Evolutionary conservation across 1,140 invertebrate genomes (phyloP), one percentile per base, ranked within the genome.

Genomic region (Babylonia areolata): DNA sequence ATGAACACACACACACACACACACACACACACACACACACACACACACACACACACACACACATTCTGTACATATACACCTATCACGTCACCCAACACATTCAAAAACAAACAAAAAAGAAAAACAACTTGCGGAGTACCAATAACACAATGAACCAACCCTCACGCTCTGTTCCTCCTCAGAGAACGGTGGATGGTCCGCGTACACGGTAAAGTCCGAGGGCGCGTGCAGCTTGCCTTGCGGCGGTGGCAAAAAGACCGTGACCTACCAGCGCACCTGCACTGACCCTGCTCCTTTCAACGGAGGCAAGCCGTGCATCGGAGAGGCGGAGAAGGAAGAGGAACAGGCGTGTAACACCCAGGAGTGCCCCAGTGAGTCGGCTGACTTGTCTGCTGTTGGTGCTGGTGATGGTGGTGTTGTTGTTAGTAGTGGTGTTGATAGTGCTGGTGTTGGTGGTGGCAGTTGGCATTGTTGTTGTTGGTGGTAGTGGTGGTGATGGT

Each of bases 141-240:
- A 46, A 46, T 46, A 15, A 46, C 15, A 6, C 42, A 46, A 46
- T 46, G 5, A 46, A 5, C 5, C 42, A 46, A n/a, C n/a, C 42
- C 5, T 46, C 42, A 46, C 42, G n/a, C 17, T n/a, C 31, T 33
- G 2, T 23, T 5, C 39, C 73, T 54, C 28, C 9, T 31, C 69
- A 89, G 86, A 86, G 46, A 39, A 87, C 71, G 88, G 88, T 9
- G 88, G 85, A 31, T 89, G 77, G 82, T 73, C 83, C 23, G 58
- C n/a, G 15, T 89, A 81, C 82, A 20, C 23, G 17, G 42, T 46
- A 33, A 33, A 31, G 28, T 69, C 71, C n/a, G 64, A 40, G 35
- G 54, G 35, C 5, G 31, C 71, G 39, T 88, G 89, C 79, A 33
- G 51, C 23, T 39, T 84, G 69, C 77, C 86, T 0, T 90, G 89